phyloP scores from a whole-genome alignment of 2,113 vertebrate species.

The Corythoichthys haematopterus region DNA sequence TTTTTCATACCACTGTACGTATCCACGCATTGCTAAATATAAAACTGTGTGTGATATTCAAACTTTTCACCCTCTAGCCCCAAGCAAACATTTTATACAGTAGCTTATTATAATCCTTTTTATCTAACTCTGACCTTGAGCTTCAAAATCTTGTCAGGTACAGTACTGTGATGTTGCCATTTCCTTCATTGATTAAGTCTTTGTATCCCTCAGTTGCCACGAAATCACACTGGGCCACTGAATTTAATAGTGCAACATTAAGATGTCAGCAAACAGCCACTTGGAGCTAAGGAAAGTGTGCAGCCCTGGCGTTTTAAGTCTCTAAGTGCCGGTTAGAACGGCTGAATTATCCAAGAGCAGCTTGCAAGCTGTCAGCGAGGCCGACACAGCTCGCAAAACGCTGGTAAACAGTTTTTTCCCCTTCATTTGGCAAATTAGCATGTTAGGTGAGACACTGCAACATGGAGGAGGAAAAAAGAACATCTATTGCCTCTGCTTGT shows the following conservation, averaged over 20 bases:
- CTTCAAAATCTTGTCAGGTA: neutral
- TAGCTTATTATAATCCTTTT: neutral
- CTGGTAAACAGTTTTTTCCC: slow-evolving; percentile 57
- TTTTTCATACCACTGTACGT: neutral
- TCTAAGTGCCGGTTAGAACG: slow-evolving; percentile 40
- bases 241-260: slow-evolving; percentile 25
- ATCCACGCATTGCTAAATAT: neutral
- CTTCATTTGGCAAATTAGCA: slow-evolving; percentile 61
- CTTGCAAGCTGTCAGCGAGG: slow-evolving; percentile 44
- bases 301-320: slow-evolving; percentile 35
- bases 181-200: neutral
- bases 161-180: neutral
- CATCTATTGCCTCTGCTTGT: slow-evolving; percentile 31
- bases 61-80: neutral
- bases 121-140: neutral
- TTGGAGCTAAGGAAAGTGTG: slow-evolving; percentile 31
- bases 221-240: slow-evolving; percentile 8
- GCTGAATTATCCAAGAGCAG: slow-evolving; percentile 48
- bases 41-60: neutral
- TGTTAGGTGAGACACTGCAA: slow-evolving; percentile 44
- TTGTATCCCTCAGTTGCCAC: neutral
- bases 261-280: slow-evolving; percentile 22
- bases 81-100: neutral
- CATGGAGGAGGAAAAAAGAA: slow-evolving; percentile 23
- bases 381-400: slow-evolving; percentile 34